Conservation (phyloP, 2,888 invertebrate genomes). For the Isoperla grammatica region DNA sequence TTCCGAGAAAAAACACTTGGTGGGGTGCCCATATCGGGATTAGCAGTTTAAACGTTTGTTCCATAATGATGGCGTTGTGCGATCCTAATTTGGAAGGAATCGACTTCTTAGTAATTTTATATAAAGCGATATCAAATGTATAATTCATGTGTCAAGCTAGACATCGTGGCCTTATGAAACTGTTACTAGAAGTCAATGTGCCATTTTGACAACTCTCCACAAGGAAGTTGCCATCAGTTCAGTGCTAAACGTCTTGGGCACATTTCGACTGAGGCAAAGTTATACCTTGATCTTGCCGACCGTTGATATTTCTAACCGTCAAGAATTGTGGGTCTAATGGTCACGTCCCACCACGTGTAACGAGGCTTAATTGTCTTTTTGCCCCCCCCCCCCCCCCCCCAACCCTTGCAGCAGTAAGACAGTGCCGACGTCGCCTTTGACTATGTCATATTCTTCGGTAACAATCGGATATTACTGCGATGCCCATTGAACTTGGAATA, state of each 20-base stretch:
- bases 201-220: not conserved
- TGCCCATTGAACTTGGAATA: conserved; percentile 22
- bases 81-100: conserved; percentile 23
- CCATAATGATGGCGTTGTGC: conserved; percentile 23
- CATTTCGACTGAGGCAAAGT: too few relatives aligned
- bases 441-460: not conserved
- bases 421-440: not conserved
- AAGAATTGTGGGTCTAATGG: not conserved
- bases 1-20: conserved; percentile 23
- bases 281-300: conserved; percentile 14
- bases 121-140: conserved; percentile 18
- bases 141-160: conserved; percentile 11
- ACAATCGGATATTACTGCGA: not conserved
- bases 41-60: conserved; percentile 20
- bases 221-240: not conserved
- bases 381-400: too few relatives aligned
- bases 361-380: conserved; percentile 9
- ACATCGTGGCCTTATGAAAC: conserved; percentile 9
- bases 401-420: too few relatives aligned
- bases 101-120: conserved; percentile 15
- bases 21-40: conserved; percentile 20
- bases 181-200: conserved; percentile 4
- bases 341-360: not conserved
- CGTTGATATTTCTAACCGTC: not conserved
- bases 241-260: too few relatives aligned